A percentile compares a stretch with the other conserved stretches of the same genome.
These are phyloP conservation scores for Gambusia affinis DNA, from an alignment of 2,113 vertebrate species.

Conservation along the genomic window DNA sequence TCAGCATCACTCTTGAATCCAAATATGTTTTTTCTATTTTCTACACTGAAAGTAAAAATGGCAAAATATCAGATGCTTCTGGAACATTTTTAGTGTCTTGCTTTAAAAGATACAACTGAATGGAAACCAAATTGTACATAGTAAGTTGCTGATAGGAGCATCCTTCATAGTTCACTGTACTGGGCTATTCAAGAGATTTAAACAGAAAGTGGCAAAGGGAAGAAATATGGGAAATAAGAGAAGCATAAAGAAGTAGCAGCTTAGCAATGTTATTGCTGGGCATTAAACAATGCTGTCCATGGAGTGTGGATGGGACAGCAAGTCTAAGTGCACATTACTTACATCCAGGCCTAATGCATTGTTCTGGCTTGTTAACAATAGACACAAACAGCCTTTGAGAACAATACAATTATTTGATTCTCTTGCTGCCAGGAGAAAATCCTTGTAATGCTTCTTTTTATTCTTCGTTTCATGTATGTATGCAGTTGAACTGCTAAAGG, in stretches of 20 bases:
- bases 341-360: slow-evolving; percentile 74
- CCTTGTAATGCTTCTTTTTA: slow-evolving; percentile 24
- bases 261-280: slow-evolving; percentile 62
- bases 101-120: slow-evolving; percentile 39
- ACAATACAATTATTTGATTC: slow-evolving; percentile 38
- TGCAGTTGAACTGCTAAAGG: slow-evolving; percentile 25
- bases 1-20: slow-evolving; percentile 43
- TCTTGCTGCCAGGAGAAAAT: slow-evolving; percentile 17
- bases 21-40: slow-evolving; percentile 38
- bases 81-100: slow-evolving; percentile 41
- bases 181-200: slow-evolving; percentile 48
- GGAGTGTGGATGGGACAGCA: slow-evolving; percentile 42
- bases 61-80: slow-evolving; percentile 41
- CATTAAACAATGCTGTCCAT: slow-evolving; percentile 70
- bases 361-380: slow-evolving; percentile 63
- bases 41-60: slow-evolving; percentile 27
- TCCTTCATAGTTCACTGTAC: slow-evolving; percentile 59
- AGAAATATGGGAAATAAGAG: slow-evolving; percentile 25
- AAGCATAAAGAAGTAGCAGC: slow-evolving; percentile 49
- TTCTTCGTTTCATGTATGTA: slow-evolving; percentile 37
- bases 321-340: slow-evolving; percentile 79
- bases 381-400: slow-evolving; percentile 62
- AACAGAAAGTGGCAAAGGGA: slow-evolving; percentile 44
- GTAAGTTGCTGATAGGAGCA: slow-evolving; percentile 51
- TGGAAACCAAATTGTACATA: slow-evolving; percentile 37